Percentiles rank a stretch among this genome's conserved stretches.
Conservation (phyloP, 37 sponge, comb jelly and placozoan genomes). For the Hexactinellida sp. region DNA sequence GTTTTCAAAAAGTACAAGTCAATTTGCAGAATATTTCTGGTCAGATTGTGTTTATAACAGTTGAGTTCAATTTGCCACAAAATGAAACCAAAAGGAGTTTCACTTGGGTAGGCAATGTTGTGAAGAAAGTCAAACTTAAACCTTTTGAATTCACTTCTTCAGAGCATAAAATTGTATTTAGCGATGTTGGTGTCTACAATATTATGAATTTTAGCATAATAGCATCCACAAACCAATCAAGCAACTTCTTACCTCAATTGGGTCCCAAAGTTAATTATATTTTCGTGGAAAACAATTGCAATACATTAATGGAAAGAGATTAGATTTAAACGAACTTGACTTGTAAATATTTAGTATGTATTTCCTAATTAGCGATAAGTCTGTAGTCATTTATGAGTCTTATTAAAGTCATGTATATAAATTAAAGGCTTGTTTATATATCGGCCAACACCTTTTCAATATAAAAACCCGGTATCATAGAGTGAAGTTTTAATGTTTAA, state of each 20-base stretch:
- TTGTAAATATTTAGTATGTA: no score
- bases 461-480: no score
- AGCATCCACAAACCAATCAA: not conserved
- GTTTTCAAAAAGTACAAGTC: not conserved
- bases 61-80: not conserved
- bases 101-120: not conserved
- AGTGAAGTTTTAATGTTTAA: no score
- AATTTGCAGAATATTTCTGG: slow-evolving; percentile 13
- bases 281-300: not conserved
- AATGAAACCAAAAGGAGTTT: not conserved
- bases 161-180: not conserved
- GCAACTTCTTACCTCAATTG: not conserved
- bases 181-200: not conserved
- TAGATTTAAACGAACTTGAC: no score
- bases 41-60: not conserved
- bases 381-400: no score
- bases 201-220: not conserved
- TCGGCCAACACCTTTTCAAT: no score
- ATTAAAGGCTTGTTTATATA: no score
- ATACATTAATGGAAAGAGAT: not conserved
- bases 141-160: not conserved
- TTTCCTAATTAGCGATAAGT: no score
- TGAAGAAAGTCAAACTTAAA: not conserved
- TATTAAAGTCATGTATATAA: no score
- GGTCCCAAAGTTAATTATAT: not conserved